Conservation (phyloP, 1,140 invertebrate genomes). For the Apis laboriosa region DNA sequence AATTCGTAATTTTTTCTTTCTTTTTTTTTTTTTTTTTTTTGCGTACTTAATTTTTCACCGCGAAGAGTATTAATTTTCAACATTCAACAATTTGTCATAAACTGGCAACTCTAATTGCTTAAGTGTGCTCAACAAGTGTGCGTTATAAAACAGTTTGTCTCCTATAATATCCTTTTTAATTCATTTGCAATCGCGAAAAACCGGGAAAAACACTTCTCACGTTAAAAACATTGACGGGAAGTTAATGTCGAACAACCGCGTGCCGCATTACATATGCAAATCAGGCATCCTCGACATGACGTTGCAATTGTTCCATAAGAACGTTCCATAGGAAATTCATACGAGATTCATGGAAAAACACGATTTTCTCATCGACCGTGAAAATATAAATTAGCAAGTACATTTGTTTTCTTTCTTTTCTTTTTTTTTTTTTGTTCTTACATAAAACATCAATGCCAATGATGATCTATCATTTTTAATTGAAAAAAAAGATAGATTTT, state of each 20-base stretch:
- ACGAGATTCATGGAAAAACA: background rate
- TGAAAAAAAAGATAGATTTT: too few species aligned
- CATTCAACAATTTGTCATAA: too few species aligned
- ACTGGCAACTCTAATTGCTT: too few species aligned
- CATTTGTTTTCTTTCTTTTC: too few species aligned
- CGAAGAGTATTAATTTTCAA: too few species aligned
- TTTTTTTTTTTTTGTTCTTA: too few species aligned
- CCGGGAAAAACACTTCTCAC: constrained; percentile 7
- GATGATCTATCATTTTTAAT: too few species aligned
- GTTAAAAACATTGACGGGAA: background rate
- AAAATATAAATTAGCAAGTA: background rate
- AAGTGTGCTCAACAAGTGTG: too few species aligned
- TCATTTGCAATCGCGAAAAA: background rate
- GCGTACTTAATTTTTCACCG: too few species aligned
- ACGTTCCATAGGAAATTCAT: background rate
- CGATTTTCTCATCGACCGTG: background rate
- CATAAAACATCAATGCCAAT: too few species aligned
- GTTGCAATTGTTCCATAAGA: background rate
- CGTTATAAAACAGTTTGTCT: constrained; percentile 3
- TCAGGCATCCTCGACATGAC: background rate
- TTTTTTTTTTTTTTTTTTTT: too few species aligned
- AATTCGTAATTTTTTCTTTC: too few species aligned
- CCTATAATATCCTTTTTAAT: constrained; percentile 1
- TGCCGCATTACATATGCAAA: constrained; percentile 25
- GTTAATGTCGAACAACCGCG: background rate